Conservation (phyloP, 1,140 invertebrate species). For the Achroia grisella region DNA sequence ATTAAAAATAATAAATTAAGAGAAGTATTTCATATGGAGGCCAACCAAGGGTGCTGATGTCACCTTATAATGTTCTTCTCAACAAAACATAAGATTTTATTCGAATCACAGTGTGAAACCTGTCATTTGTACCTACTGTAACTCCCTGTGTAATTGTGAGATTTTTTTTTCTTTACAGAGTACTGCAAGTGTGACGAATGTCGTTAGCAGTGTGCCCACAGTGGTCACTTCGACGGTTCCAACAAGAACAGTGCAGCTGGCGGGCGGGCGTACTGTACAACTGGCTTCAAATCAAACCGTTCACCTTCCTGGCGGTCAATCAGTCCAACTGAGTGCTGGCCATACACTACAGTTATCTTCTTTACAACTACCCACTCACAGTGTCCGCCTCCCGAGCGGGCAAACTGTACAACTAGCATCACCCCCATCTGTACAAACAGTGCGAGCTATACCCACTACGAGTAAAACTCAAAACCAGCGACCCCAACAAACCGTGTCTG, state of each 20-base stretch:
- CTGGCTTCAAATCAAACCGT: slow-evolving; percentile 43
- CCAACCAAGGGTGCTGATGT: too few species aligned
- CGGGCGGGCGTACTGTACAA: slow-evolving; percentile 44
- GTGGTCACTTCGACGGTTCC: slow-evolving; percentile 27
- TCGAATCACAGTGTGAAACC: too few species aligned
- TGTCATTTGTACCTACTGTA: too few species aligned
- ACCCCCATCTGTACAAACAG: slow-evolving; percentile 33
- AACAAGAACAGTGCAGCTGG: slow-evolving; percentile 48
- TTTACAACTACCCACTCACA: slow-evolving; percentile 42
- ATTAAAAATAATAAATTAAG: too few species aligned
- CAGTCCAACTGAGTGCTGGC: slow-evolving; percentile 38
- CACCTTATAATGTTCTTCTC: too few species aligned
- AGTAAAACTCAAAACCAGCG: slow-evolving; percentile 27
- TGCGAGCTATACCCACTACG: slow-evolving; percentile 27
- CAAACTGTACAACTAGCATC: slow-evolving; percentile 53
- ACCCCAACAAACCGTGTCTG: slow-evolving; percentile 18
- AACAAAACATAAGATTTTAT: too few species aligned
- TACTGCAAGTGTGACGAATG: slow-evolving; percentile 28
- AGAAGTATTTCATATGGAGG: too few species aligned
- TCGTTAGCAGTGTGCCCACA: slow-evolving; percentile 38
- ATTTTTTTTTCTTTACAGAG: slow-evolving; percentile 46
- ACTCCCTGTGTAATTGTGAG: too few species aligned
- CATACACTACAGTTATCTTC: slow-evolving; percentile 50
- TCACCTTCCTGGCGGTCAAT: slow-evolving; percentile 40
- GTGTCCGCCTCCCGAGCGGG: slow-evolving; percentile 48